Evolutionary conservation across 2,113 vertebrate genomes (phyloP).

Genomic region (Protobothrops flavoviridis): DNA sequence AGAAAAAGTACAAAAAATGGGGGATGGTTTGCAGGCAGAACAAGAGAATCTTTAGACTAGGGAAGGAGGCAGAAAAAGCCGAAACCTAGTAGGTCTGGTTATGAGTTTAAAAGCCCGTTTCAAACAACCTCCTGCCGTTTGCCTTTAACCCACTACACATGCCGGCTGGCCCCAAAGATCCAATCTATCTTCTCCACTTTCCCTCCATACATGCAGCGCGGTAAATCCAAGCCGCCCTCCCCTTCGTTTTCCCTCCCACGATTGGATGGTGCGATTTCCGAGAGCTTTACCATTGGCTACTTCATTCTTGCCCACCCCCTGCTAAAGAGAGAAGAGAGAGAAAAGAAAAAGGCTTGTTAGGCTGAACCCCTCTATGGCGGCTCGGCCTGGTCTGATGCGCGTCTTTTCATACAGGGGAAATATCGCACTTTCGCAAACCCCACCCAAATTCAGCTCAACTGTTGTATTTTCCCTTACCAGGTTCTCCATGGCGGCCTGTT

Average conservation of each 20-base stretch:
- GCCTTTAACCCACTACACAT: background rate
- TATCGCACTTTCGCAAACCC: background rate
- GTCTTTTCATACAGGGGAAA: background rate
- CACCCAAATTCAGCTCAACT: background rate
- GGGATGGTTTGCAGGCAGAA: background rate
- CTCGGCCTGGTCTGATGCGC: constrained; percentile 13
- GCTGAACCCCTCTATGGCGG: constrained; percentile 51
- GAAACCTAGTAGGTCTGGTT: background rate
- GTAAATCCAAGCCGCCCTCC: constrained; percentile 46
- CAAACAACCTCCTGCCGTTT: background rate
- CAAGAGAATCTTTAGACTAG: background rate
- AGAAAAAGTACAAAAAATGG: background rate
- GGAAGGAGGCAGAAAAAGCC: background rate
- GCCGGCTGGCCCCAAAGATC: constrained; percentile 57
- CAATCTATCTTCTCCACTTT: constrained; percentile 54
- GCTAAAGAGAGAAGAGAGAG: constrained; percentile 44
- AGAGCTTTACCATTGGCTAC: constrained; percentile 56
- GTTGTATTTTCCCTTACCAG: constrained; percentile 73
- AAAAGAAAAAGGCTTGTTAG: constrained; percentile 53
- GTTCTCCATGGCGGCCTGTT: constrained; percentile 91
- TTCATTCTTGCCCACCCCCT: background rate
- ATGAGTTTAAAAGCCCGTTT: background rate
- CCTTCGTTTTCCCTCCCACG: constrained; percentile 40
- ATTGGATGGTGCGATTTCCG: constrained; percentile 44
- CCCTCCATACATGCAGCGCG: constrained; percentile 63